phyloP scores from a whole-genome alignment of 2,888 invertebrate species.

The Ophonus ardosiacus region DNA sequence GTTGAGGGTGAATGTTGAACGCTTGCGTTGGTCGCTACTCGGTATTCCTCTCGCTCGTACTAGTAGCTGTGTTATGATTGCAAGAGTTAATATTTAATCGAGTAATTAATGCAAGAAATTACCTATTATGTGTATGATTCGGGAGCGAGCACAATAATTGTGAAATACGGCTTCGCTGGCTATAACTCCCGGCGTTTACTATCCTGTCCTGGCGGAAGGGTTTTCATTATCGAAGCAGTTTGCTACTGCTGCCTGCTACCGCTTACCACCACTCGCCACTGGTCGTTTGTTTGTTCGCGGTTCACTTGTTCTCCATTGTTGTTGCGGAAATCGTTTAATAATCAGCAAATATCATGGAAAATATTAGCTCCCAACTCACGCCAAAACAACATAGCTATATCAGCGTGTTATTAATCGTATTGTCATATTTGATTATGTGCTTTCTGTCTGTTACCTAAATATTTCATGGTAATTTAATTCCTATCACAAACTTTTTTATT shows the following conservation, averaged over 20 bases:
- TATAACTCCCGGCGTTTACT: constrained; percentile 61
- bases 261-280: constrained; percentile 33
- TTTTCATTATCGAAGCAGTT: constrained; percentile 65
- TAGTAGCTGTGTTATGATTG: constrained; percentile 74
- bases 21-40: constrained; percentile 69
- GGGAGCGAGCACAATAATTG: constrained; percentile 74
- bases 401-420: constrained; percentile 15
- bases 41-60: constrained; percentile 32
- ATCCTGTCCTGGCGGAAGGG: constrained; percentile 59
- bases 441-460: constrained; percentile 21
- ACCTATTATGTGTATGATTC: constrained; percentile 77
- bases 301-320: constrained; percentile 48
- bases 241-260: constrained; percentile 39
- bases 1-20: constrained; percentile 68
- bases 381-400: neutral
- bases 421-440: constrained; percentile 8
- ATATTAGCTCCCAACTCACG: neutral
- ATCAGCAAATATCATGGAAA: constrained; percentile 37
- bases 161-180: constrained; percentile 74
- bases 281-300: constrained; percentile 53
- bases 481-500: neutral
- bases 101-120: constrained; percentile 78
- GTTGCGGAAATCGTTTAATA: constrained; percentile 45
- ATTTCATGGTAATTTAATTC: neutral
- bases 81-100: constrained; percentile 77